Conservation (phyloP, 1,140 invertebrate genomes). For the Heterodera schachtii region DNA sequence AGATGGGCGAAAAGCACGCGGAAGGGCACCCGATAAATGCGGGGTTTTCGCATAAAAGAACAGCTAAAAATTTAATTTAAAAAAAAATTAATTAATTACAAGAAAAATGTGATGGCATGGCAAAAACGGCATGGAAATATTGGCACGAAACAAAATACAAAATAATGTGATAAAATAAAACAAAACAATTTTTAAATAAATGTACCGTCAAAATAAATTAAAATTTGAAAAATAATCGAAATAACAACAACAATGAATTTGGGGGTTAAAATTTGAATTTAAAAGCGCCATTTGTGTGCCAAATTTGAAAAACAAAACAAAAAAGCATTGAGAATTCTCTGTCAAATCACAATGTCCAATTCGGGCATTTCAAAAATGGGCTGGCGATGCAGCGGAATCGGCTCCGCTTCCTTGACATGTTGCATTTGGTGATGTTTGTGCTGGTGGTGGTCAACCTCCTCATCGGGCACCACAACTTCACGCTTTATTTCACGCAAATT, state of each 20-base stretch:
- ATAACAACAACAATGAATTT: conserved; percentile 16
- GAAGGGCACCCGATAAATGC: not conserved
- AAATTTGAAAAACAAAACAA: too few relatives aligned
- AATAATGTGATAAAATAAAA: not conserved
- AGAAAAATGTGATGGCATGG: not conserved
- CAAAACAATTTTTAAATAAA: too few relatives aligned
- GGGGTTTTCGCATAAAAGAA: conserved; percentile 16
- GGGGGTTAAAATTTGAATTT: too few relatives aligned
- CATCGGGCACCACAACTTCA: not conserved
- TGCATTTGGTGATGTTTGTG: not conserved
- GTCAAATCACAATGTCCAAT: conserved; percentile 19
- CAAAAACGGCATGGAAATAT: conserved; percentile 2
- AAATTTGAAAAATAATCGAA: not conserved
- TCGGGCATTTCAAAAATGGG: conserved; percentile 27
- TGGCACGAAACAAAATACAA: not conserved
- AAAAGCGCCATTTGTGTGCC: too few relatives aligned
- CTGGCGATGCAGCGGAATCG: conserved; percentile 12
- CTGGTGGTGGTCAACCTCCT: not conserved
- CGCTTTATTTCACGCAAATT: conserved; percentile 7
- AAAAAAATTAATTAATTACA: conserved; percentile 11
- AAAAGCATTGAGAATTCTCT: too few relatives aligned
- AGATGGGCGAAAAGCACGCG: not conserved
- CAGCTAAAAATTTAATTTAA: not conserved
- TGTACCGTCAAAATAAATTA: not conserved
- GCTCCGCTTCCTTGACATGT: conserved; percentile 1